Evolutionary conservation across 2,113 vertebrate genomes (phyloP).

Genomic region (Atlantisia rogersi): DNA sequence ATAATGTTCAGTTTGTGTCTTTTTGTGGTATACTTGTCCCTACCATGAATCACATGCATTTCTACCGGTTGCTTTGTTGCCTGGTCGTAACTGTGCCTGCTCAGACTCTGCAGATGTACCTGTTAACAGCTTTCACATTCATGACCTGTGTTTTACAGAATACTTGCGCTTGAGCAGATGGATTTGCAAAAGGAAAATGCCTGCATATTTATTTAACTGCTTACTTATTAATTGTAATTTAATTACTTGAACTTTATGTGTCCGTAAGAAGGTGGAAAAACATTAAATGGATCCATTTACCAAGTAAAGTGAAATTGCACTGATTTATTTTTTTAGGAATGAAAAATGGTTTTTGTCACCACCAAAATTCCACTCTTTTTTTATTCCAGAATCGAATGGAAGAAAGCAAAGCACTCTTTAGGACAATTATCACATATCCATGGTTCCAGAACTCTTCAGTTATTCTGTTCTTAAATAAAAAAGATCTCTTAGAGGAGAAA

Average conservation of each 20-base stretch:
- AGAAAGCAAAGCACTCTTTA: constrained; percentile 94
- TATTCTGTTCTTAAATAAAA: constrained; percentile 97
- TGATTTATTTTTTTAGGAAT: fast-evolving
- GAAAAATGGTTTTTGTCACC: background rate
- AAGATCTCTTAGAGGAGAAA: constrained; percentile 95
- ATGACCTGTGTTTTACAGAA: background rate
- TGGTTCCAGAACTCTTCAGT: constrained; percentile 96
- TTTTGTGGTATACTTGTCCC: background rate
- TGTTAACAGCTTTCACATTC: background rate
- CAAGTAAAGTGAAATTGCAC: background rate
- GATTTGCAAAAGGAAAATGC: constrained; percentile 21
- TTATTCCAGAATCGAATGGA: constrained; percentile 90
- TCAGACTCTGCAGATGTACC: background rate
- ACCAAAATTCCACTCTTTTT: constrained; percentile 6
- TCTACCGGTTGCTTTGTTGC: background rate
- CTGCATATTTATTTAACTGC: background rate
- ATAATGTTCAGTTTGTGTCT: background rate
- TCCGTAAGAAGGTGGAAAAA: background rate
- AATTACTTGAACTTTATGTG: background rate
- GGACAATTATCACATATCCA: constrained; percentile 93
- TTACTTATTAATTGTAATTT: background rate
- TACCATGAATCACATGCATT: background rate
- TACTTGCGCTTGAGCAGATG: background rate
- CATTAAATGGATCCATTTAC: background rate
- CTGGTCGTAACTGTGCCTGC: background rate